Base-by-base conservation (phyloP, 2,797 vertebrate genomes). In the Gambelia wislizenii region DNA sequence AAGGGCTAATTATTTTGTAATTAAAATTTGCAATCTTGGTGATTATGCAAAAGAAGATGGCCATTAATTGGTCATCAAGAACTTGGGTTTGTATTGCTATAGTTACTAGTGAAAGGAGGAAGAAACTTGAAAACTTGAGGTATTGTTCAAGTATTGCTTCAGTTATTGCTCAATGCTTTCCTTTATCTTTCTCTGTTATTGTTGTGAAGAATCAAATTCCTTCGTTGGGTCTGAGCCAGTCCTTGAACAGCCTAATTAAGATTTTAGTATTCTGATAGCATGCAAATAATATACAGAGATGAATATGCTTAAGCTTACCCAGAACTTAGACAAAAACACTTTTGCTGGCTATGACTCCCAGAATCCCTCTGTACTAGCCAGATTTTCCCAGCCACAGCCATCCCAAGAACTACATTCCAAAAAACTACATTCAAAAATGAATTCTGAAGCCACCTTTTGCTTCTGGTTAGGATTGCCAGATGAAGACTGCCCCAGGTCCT, bases 81-180 rank as follows among this genome's bases (percentile, higher is more conserved):
- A 39, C 86, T 70, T 92, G 88, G 4, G 7, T 59, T 49, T 75
- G 13, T 42, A 69, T 87, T 76, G 59, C 27, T 86, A 52, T 85
- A 27, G 33, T 74, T 87, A 39, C 56, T 33, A 64, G 25, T 33
- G 80, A 59, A 7, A 20, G 84, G 75, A 83, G 4, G 78, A 89
- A 75, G 61, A 2, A 85, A 10, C 56, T 56, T 54, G 83, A 72
- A 18, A 30, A 10, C 13, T 25, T 8, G 52, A 42, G 30, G 70
- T 33, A n/a, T 61, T 84, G 69, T 0, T 83, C 39, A 4, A 64
- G 44, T 67, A 54, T 85, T 79, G 79, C 74, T 54, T 27, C 61
- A 4, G 27, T 16, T 12, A 36, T 33, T 18, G 4, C 6, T 64
- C 67, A 36, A 7, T 42, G 30, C 47, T 88, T 8, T 64, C 61